Base-by-base conservation (phyloP, 2,113 vertebrate species). In the Lophotis ruficrista region DNA sequence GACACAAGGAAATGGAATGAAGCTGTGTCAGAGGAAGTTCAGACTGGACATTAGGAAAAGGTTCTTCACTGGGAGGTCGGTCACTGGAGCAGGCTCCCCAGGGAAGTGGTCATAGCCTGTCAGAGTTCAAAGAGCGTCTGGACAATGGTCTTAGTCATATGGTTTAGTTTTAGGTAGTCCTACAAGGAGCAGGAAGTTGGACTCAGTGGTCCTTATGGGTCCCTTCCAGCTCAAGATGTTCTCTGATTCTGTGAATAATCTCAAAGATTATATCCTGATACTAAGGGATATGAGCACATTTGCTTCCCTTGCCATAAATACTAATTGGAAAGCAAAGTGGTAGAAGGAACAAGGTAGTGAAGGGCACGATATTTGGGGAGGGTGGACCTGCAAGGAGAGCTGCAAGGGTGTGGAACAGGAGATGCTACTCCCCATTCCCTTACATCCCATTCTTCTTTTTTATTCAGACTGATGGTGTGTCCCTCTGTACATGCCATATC, bases 401-500 rank as follows among this genome's bases (percentile, higher is more conserved):
- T 80, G n/a, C 28, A 6, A 4, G 47, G n/a, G n/a, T 17, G 21
- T 57, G 64, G 24, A 7, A 12, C 47, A 83, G 58, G 50, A 54
- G 54, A 10, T 77, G 45, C 58, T 83, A 38, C 27, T 83, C 12
- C 43, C 51, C 21, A 3, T 12, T 47, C 23, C 38, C 33, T 80
- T 37, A 21, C 9, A 41, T 80, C 38, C 41, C 45, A 14, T 43
- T 23, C 10, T 9, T 56, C 58, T 25, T n/a, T n/a, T 38, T 51
- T 53, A 38, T 37, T 20, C 58, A 51, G 41, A 28, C 33, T 1
- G 1, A 22, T 64, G 35, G 10, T 70, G 7, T 50, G 31, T 76
- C 28, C 0, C 2, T 60, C 61, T 2, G 0, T 69, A 38, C 3
- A 0, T 53, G 33, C 35, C 9, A 0, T 50, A 12, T 35, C 47